phyloP scores from a whole-genome alignment of 37 sponge, comb jelly and placozoan species.

The Agelas oroides region DNA sequence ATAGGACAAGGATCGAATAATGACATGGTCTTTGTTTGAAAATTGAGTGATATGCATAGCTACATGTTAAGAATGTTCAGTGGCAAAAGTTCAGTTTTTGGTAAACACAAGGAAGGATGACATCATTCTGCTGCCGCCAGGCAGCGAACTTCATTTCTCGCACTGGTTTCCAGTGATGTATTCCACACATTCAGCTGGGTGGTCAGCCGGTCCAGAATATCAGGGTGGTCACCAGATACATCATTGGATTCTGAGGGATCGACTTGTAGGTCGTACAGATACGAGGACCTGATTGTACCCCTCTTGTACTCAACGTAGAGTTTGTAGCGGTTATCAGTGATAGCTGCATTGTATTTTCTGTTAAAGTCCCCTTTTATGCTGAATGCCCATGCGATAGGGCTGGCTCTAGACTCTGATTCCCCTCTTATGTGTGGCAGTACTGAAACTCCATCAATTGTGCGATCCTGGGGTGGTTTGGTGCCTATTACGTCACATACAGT shows the following conservation, averaged over 20 bases:
- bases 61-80: too few relatives aligned
- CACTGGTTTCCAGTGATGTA: slow-evolving; percentile 30
- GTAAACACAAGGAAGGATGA: too few relatives aligned
- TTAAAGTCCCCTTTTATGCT: slow-evolving; percentile 53
- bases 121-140: background rate
- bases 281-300: background rate
- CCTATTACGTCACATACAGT: slow-evolving; percentile 50
- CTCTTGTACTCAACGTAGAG: slow-evolving; percentile 28
- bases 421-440: slow-evolving; percentile 23
- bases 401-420: background rate
- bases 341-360: slow-evolving; percentile 26
- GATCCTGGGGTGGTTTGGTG: background rate
- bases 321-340: slow-evolving; percentile 28
- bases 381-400: slow-evolving; percentile 44
- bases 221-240: background rate
- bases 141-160: slow-evolving; percentile 24
- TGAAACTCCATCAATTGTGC: slow-evolving; percentile 42
- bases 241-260: slow-evolving; percentile 6
- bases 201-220: too few relatives aligned
- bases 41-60: too few relatives aligned
- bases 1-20: too few relatives aligned
- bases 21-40: too few relatives aligned
- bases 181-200: slow-evolving; percentile 7
- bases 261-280: slow-evolving; percentile 21
- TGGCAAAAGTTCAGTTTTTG: too few relatives aligned